These are phyloP conservation scores for Tiaroga cobitis DNA, from an alignment of 2,797 vertebrate species.

Conservation along the genomic window DNA sequence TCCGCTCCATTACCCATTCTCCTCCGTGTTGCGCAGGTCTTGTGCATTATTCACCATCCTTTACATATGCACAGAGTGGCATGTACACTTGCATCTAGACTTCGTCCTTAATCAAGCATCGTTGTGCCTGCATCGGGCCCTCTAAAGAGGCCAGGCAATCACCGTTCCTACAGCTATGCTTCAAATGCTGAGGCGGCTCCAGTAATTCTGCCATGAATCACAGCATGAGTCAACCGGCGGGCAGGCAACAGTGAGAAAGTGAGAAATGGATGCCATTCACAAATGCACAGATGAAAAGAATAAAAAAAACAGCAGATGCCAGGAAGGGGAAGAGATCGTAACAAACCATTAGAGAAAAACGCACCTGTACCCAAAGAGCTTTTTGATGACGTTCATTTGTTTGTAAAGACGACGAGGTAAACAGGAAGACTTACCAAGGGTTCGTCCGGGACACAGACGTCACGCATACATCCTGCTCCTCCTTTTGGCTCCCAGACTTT, in stretches of 20 bases:
- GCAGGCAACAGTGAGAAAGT: conserved; percentile 34
- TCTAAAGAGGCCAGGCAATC: conserved; percentile 51
- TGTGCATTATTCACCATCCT: conserved; percentile 56
- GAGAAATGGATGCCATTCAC: conserved; percentile 48
- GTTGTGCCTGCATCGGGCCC: conserved; percentile 35
- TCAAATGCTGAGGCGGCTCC: conserved; percentile 33
- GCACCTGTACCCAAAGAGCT: conserved; percentile 41
- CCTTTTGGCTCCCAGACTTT: conserved; percentile 6
- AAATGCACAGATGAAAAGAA: conserved; percentile 21
- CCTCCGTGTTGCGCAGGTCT: conserved; percentile 33
- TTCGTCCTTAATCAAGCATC: conserved; percentile 46
- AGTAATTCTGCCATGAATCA: conserved; percentile 51
- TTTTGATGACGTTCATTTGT: conserved; percentile 31
- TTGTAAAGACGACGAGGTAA: conserved; percentile 41
- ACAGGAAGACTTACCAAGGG: conserved; percentile 53
- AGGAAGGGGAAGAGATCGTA: conserved; percentile 32
- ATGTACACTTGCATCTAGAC: conserved; percentile 24
- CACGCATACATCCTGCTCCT: conserved; percentile 46
- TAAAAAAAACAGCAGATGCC: conserved; percentile 3
- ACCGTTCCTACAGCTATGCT: conserved; percentile 34
- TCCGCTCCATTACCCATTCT: conserved; percentile 24
- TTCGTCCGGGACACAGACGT: conserved; percentile 40
- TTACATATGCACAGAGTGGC: conserved; percentile 45
- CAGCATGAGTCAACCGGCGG: conserved; percentile 33
- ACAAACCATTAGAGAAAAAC: background rate